A percentile compares a stretch with the other conserved stretches of the same genome.
Evolutionary conservation across 2,797 vertebrate species (phyloP).

Genomic region (Erithacus rubecula): DNA sequence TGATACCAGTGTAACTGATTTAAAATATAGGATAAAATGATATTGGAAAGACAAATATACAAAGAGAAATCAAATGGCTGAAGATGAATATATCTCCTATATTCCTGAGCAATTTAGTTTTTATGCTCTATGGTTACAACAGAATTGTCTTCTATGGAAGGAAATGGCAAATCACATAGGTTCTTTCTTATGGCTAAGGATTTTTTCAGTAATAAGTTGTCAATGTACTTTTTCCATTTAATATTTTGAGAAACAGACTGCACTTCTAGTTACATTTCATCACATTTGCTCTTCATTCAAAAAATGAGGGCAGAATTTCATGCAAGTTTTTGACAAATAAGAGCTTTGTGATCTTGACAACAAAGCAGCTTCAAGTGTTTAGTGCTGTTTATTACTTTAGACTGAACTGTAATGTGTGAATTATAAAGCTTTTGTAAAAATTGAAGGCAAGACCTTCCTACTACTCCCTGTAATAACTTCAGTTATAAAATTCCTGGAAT

Average conservation of each 20-base stretch:
- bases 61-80: not conserved
- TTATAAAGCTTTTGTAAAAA: conserved; percentile 13
- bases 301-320: not conserved
- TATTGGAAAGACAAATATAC: not conserved
- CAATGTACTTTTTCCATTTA: not conserved
- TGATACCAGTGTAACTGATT: not conserved
- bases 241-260: not conserved
- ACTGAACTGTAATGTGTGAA: not conserved
- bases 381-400: not conserved
- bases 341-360: not conserved
- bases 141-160: not conserved
- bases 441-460: not conserved
- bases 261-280: not conserved
- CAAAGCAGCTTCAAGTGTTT: not conserved
- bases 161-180: not conserved
- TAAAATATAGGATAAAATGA: conserved; percentile 1
- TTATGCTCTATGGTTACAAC: not conserved
- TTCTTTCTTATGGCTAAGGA: not conserved
- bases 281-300: not conserved
- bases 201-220: not conserved
- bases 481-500: not conserved
- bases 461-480: not conserved
- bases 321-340: not conserved
- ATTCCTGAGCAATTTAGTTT: not conserved
- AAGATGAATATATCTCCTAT: not conserved